A percentile compares a stretch with the other conserved stretches of the same genome.
phyloP scores from a whole-genome alignment of 2,888 invertebrate genomes.

The Colletes collaris region DNA sequence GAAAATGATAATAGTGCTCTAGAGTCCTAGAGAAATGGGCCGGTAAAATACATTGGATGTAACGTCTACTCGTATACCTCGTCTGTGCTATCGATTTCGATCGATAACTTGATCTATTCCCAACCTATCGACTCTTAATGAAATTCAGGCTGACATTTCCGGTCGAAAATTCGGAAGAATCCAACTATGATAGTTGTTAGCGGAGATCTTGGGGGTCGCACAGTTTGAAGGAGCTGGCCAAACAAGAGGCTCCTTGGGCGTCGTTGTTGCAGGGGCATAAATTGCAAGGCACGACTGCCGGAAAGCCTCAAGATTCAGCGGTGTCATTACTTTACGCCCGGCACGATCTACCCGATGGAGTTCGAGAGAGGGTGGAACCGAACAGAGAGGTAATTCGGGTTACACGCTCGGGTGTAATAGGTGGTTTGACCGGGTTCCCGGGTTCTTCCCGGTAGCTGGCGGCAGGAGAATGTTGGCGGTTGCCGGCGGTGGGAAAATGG shows the following conservation, averaged over 20 bases:
- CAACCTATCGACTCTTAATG: too few species aligned
- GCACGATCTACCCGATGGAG: slow-evolving; percentile 49
- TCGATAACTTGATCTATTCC: too few species aligned
- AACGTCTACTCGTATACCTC: too few species aligned
- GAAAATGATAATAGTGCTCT: too few species aligned
- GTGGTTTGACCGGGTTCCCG: slow-evolving; percentile 66
- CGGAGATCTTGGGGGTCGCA: not conserved
- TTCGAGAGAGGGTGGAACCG: slow-evolving; percentile 47
- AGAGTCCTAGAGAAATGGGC: too few species aligned
- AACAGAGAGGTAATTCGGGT: slow-evolving; percentile 69
- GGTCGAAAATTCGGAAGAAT: too few species aligned
- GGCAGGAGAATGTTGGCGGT: slow-evolving; percentile 53
- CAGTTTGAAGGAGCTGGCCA: not conserved
- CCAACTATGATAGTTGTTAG: too few species aligned
- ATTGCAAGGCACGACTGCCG: slow-evolving; percentile 33
- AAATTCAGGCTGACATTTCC: too few species aligned
- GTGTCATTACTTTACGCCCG: slow-evolving; percentile 60
- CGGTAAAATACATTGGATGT: too few species aligned
- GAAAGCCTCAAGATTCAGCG: slow-evolving; percentile 55
- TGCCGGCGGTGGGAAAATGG: slow-evolving; percentile 59
- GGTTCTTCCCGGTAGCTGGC: slow-evolving; percentile 43
- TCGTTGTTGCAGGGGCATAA: slow-evolving; percentile 6
- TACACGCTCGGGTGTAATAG: slow-evolving; percentile 70
- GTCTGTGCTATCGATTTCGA: too few species aligned
- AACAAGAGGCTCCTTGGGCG: not conserved